Percentiles rank a stretch among this genome's conserved stretches.
Evolutionary conservation across 2,797 vertebrate genomes (phyloP).

Genomic region (Microcaecilia unicolor): DNA sequence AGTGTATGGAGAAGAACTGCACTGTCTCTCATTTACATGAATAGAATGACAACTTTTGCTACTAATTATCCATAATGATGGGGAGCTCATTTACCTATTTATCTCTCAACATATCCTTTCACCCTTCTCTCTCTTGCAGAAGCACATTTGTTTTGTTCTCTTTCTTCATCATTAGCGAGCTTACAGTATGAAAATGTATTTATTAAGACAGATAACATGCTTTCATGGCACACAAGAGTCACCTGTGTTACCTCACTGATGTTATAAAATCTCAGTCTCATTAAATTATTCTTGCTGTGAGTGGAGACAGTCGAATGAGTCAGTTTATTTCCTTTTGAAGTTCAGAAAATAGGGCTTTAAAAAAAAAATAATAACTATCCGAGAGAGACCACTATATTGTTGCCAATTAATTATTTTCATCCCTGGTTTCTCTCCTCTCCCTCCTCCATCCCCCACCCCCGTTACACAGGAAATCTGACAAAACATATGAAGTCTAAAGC

Average conservation of each 20-base stretch:
- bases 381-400: slow-evolving; percentile 3
- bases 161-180: too few relatives aligned
- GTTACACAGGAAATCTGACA: slow-evolving; percentile 88
- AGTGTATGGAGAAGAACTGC: too few relatives aligned
- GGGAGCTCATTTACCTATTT: too few relatives aligned
- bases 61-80: too few relatives aligned
- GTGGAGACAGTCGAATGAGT: slow-evolving; percentile 6
- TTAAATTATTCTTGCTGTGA: slow-evolving; percentile 5
- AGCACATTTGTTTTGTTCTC: too few relatives aligned
- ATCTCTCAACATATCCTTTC: too few relatives aligned
- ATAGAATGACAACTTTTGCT: too few relatives aligned
- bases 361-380: neutral
- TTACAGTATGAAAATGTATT: too few relatives aligned
- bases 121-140: too few relatives aligned
- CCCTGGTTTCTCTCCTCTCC: slow-evolving; percentile 14
- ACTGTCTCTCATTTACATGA: too few relatives aligned
- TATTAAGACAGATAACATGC: too few relatives aligned
- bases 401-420: slow-evolving; percentile 15
- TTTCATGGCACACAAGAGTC: neutral
- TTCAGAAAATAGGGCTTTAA: neutral
- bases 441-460: too few relatives aligned
- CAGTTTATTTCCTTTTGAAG: neutral
- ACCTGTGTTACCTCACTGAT: neutral
- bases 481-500: slow-evolving; percentile 99
- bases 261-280: neutral